These are phyloP conservation scores for Upupa epops DNA, from an alignment of 2,113 vertebrate genomes.

Conservation along the genomic window DNA sequence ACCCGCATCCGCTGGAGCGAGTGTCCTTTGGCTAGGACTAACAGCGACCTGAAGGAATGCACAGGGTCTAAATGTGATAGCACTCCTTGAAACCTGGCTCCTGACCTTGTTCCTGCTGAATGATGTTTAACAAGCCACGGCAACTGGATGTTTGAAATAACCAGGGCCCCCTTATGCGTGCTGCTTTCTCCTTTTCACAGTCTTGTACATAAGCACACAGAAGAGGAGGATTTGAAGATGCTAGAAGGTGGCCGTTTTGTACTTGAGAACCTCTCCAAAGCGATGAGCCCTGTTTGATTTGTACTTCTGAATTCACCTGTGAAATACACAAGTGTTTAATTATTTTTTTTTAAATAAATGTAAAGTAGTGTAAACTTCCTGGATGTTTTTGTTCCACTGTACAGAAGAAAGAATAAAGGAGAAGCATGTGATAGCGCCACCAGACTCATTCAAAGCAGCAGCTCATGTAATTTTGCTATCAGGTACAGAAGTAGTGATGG, in stretches of 20 bases:
- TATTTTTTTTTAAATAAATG: constrained; percentile 43
- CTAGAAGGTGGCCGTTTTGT: constrained; percentile 1
- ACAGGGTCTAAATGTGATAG: not conserved
- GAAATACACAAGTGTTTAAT: constrained; percentile 2
- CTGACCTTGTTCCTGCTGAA: not conserved
- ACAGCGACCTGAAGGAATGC: not conserved
- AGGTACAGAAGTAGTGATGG: not conserved
- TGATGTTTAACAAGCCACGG: not conserved
- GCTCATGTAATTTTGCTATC: not conserved
- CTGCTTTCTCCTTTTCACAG: constrained; percentile 74
- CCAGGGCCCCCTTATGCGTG: not conserved
- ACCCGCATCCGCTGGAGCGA: not conserved
- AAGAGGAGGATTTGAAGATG: constrained; percentile 93
- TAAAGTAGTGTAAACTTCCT: not conserved
- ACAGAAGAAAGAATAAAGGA: constrained; percentile 24
- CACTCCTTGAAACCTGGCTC: not conserved
- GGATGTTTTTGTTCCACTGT: constrained; percentile 2
- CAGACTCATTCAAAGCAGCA: constrained; percentile 24
- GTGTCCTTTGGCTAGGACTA: not conserved
- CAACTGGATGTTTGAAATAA: not conserved
- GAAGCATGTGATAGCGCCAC: not conserved
- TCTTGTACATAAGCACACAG: constrained; percentile 99
- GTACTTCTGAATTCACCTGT: constrained; percentile 13
- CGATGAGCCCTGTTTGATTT: constrained; percentile 38
- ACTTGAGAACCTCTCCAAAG: constrained; percentile 40